These are phyloP conservation scores for Parnassius glacialis DNA, from an alignment of 2,888 invertebrate species.

Conservation along the genomic window DNA sequence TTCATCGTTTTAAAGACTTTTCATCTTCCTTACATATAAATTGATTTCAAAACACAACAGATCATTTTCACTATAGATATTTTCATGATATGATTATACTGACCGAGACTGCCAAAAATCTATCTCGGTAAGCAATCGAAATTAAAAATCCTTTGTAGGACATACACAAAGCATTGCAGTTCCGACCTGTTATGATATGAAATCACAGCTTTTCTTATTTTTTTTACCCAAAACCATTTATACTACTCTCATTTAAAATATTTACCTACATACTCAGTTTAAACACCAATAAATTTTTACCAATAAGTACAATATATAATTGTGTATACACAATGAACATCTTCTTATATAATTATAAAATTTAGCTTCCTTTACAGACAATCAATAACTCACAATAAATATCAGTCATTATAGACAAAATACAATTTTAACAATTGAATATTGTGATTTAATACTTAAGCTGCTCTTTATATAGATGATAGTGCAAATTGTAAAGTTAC, in stretches of 20 bases:
- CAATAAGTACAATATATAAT: constrained; percentile 47
- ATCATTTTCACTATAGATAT: too few species aligned
- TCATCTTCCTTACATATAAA: too few species aligned
- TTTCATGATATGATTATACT: too few species aligned
- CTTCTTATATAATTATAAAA: constrained; percentile 61
- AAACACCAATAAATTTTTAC: constrained; percentile 53
- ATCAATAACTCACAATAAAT: constrained; percentile 65
- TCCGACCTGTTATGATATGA: background rate
- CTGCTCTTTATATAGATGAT: background rate
- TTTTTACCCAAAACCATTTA: background rate
- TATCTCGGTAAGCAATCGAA: constrained; percentile 9
- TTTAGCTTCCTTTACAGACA: constrained; percentile 48
- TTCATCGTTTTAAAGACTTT: constrained; percentile 2
- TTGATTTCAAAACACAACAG: too few species aligned
- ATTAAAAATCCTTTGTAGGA: constrained; percentile 41
- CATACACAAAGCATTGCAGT: too few species aligned
- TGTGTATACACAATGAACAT: constrained; percentile 59
- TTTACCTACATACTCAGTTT: constrained; percentile 39
- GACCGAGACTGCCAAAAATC: too few species aligned
- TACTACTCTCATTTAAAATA: constrained; percentile 33
- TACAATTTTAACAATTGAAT: background rate
- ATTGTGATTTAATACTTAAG: constrained; percentile 7
- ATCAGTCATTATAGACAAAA: constrained; percentile 73
- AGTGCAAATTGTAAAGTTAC: constrained; percentile 9
- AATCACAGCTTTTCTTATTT: background rate